Conservation (phyloP, 1,140 invertebrate species). For the Tachypleus tridentatus region DNA sequence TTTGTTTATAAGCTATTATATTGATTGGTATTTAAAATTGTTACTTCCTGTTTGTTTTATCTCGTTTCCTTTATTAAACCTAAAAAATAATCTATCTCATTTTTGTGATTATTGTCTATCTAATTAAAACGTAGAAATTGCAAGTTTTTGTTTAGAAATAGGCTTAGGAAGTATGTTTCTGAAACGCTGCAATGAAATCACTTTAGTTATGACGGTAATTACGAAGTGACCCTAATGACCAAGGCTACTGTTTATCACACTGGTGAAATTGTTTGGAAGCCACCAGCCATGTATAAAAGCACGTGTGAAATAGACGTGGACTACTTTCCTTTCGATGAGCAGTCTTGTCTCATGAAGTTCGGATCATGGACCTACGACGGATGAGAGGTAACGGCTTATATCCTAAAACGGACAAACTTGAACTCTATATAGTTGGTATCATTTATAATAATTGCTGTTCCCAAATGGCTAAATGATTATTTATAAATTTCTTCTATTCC, state of each 20-base stretch:
- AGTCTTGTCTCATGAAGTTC: conserved; percentile 91
- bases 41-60: not conserved
- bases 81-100: too few relatives aligned
- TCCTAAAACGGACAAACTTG: too few relatives aligned
- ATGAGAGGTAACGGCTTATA: conserved; percentile 12
- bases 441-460: not conserved
- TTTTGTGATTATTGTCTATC: too few relatives aligned
- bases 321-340: conserved; percentile 93
- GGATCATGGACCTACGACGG: conserved; percentile 98
- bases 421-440: not conserved
- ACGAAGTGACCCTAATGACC: conserved; percentile 93
- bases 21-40: not conserved
- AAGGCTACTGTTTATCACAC: conserved; percentile 82
- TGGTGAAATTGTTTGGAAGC: conserved; percentile 48
- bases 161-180: not conserved
- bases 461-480: too few relatives aligned
- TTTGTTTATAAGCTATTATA: not conserved
- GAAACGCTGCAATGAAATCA: conserved; percentile 1
- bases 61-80: not conserved
- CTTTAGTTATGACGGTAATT: conserved; percentile 64
- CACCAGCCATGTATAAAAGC: conserved; percentile 90
- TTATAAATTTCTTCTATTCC: conserved; percentile 28
- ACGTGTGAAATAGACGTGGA: conserved; percentile 94
- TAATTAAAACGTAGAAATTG: too few relatives aligned
- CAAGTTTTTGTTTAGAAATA: conserved; percentile 51